Evolutionary conservation across 2,113 vertebrate genomes (phyloP), one percentile per base, ranked within the genome.

Genomic region (Symphodus melops): DNA sequence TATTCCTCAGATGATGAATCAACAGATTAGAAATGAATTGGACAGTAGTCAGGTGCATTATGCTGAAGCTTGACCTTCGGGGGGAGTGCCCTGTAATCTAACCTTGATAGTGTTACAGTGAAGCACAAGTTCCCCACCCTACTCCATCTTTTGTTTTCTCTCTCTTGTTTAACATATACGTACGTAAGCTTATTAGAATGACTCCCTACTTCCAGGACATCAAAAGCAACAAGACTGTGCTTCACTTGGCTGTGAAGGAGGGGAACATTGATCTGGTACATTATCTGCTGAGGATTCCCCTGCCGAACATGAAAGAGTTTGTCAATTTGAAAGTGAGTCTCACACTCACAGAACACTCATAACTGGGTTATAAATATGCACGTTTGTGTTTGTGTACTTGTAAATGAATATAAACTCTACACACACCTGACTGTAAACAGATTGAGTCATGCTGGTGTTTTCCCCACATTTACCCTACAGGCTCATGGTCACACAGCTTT

Each of bases 401-500:
- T 19, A 19, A 12, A 52, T 21, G 56, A 14, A 58, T 23, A 65
- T 7, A 9, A 17, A 8, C 25, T 36, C 33, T 20, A 25, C 4
- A 63, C 20, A 12, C 12, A 10, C 5, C 25, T 58, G 23, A 33
- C 17, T 66, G 7, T 49, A 41, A 79, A 71, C 25, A 23, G 46
- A 33, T 36, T 13, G 68, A 67, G 9, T 76, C 54, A 70, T 52
- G 39, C 44, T 49, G 46, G 28, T 33, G 28, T 33, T 33, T 33
- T 33, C 28, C 28, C 28, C 28, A 33, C 61, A 56, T 68, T 28
- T 16, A 14, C 21, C 8, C 46, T 13, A 39, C 70, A 98, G 96
- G 96, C 96, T 23, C 96, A 98, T 0, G 96, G 96, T 33, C 96
- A 98, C 92, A 98, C 96, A 0, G 96, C 96, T 4, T 91, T 98